These are phyloP conservation scores for Acrocephalus arundinaceus DNA, from an alignment of 2,113 vertebrate species.

Conservation along the genomic window DNA sequence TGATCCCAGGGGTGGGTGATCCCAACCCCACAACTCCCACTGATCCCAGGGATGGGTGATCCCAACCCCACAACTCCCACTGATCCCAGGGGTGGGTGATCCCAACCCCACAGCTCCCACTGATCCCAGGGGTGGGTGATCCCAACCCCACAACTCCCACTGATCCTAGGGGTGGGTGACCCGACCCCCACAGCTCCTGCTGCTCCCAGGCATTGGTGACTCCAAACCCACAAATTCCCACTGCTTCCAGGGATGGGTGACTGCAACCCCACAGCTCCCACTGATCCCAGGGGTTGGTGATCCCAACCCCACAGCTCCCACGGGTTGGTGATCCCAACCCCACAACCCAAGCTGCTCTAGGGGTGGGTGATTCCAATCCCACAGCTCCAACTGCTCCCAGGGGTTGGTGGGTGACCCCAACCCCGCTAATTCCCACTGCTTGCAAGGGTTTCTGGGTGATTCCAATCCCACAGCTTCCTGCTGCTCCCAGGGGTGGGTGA, in stretches of 20 bases:
- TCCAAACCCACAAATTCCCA: too few species aligned
- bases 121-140: not conserved
- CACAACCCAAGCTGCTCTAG: not conserved
- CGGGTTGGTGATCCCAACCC: not conserved
- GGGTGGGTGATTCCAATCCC: not conserved
- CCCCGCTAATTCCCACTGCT: too few species aligned
- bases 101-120: not conserved
- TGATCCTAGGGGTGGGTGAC: not conserved
- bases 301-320: too few species aligned
- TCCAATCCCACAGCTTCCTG: not conserved
- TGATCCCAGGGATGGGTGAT: not conserved
- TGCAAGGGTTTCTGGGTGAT: too few species aligned
- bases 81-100: not conserved
- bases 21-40: not conserved
- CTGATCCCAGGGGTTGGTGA: not conserved
- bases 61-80: fast-evolving
- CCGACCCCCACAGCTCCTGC: not conserved
- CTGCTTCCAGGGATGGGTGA: too few species aligned
- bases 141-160: fast-evolving
- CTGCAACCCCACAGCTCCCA: not conserved
- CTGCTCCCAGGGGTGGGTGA: not conserved
- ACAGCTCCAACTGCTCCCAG: too few species aligned
- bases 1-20: not conserved
- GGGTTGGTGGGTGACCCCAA: fast-evolving
- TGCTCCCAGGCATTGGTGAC: not conserved